A percentile compares a stretch with the other conserved stretches of the same genome.
Conservation (phyloP, 2,888 invertebrate genomes). For the Meghimatium bilineatum region DNA sequence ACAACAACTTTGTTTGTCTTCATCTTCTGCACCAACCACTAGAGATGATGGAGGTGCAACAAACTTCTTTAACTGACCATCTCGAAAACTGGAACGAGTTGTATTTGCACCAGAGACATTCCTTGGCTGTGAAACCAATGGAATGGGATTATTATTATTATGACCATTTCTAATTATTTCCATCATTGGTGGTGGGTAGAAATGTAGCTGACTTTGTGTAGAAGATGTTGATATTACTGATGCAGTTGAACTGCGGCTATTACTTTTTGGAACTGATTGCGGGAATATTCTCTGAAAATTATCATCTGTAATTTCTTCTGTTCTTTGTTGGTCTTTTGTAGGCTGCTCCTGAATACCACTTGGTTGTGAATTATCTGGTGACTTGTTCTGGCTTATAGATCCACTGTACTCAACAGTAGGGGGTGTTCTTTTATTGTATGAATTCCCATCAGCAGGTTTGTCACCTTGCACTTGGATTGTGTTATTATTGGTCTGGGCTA, state of each 20-base stretch:
- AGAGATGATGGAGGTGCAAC: constrained; percentile 62
- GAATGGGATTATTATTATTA: constrained; percentile 56
- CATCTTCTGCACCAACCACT: constrained; percentile 65
- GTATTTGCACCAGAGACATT: not conserved
- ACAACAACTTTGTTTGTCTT: constrained; percentile 66
- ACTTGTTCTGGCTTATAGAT: not conserved
- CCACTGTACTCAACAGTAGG: not conserved
- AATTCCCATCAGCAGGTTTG: constrained; percentile 1
- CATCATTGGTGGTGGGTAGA: constrained; percentile 50
- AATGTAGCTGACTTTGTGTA: not conserved
- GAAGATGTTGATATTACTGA: constrained; percentile 9
- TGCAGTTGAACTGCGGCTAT: constrained; percentile 40
- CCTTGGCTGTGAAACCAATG: constrained; percentile 36
- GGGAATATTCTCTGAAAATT: constrained; percentile 69
- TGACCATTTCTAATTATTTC: constrained; percentile 61
- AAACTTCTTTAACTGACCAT: constrained; percentile 62
- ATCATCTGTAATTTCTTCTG: constrained; percentile 56
- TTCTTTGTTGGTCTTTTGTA: constrained; percentile 36
- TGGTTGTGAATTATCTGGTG: constrained; percentile 12
- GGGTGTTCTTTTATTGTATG: not conserved
- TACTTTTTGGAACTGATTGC: constrained; percentile 54
- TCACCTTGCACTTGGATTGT: not conserved
- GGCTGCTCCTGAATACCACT: constrained; percentile 42
- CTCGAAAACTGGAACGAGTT: constrained; percentile 49
- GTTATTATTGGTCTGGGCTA: not conserved